These are phyloP conservation scores for Meteorus sp. DNA, from an alignment of 1,140 invertebrate genomes.

Conservation along the genomic window DNA sequence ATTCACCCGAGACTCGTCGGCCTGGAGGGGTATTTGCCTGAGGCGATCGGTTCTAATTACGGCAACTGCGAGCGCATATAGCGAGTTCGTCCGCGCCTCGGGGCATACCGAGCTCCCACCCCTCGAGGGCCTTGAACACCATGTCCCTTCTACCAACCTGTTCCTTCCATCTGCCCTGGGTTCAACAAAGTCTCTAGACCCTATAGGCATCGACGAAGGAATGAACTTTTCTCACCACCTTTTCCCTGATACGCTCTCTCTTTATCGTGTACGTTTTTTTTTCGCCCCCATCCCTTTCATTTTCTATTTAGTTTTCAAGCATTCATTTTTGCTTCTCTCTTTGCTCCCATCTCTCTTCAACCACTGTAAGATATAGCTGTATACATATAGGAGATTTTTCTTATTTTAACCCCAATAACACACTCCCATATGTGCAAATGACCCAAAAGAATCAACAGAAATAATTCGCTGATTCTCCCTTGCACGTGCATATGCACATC, in stretches of 20 bases:
- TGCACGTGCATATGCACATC: no score
- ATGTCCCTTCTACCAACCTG: not conserved
- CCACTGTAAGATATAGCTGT: no score
- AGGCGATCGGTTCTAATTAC: constrained; percentile 36
- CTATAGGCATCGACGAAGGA: constrained; percentile 27
- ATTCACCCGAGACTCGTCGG: constrained; percentile 39
- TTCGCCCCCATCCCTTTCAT: not conserved
- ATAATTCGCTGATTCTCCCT: no score
- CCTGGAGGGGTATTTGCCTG: constrained; percentile 20
- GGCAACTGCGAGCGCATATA: constrained; percentile 26
- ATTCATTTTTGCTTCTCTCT: no score
- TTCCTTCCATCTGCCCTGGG: constrained; percentile 33
- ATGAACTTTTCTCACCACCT: constrained; percentile 30
- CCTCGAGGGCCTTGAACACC: constrained; percentile 3
- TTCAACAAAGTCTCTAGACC: constrained; percentile 33
- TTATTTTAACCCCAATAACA: no score
- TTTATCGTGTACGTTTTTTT: constrained; percentile 26
- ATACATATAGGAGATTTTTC: no score
- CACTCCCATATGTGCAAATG: no score
- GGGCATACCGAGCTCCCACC: constrained; percentile 15
- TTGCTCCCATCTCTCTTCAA: no score
- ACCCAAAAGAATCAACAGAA: no score
- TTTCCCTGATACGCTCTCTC: not conserved
- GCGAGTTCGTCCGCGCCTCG: constrained; percentile 21
- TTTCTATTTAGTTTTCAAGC: not conserved